phyloP scores from a whole-genome alignment of 2,797 vertebrate species.

The Poecilia picta region DNA sequence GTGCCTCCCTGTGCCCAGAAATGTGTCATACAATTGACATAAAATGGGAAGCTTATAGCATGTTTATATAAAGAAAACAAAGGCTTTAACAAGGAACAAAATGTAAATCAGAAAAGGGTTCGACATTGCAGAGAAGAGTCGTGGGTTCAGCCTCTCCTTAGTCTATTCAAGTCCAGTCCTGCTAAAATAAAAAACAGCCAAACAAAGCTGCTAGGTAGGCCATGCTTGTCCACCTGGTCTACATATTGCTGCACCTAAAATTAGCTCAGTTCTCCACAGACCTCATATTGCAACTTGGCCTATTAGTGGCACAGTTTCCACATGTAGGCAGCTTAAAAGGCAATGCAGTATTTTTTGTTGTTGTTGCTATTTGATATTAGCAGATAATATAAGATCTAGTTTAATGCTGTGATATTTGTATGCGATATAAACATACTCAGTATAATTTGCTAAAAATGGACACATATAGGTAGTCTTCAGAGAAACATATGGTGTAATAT shows the following conservation, averaged over 20 bases:
- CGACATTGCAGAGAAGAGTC: conserved; percentile 19
- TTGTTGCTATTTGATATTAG: background rate
- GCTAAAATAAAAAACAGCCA: conserved; percentile 34
- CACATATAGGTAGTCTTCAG: conserved; percentile 23
- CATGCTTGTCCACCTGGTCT: conserved; percentile 75
- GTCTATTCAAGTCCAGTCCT: conserved; percentile 25
- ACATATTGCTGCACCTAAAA: conserved; percentile 71
- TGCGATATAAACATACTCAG: conserved; percentile 12
- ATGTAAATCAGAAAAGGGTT: conserved; percentile 39
- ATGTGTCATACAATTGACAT: conserved; percentile 29
- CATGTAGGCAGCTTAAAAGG: conserved; percentile 28
- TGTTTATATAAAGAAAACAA: conserved; percentile 44
- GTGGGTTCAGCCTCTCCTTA: conserved; percentile 28
- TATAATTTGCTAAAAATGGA: conserved; percentile 25
- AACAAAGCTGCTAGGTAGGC: conserved; percentile 64
- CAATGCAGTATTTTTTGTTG: conserved; percentile 16
- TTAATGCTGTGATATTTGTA: conserved; percentile 25
- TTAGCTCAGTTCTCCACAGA: conserved; percentile 68
- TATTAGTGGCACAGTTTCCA: conserved; percentile 58
- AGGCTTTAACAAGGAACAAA: conserved; percentile 34
- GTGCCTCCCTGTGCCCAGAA: conserved; percentile 15
- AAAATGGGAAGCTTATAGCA: conserved; percentile 29
- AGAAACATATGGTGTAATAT: conserved; percentile 43
- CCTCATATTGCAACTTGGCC: conserved; percentile 45
- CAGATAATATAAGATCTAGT: conserved; percentile 36